Percentiles rank a stretch among this genome's conserved stretches.
phyloP scores from a whole-genome alignment of 1,140 invertebrate species.

The Lordiphosa stackelbergi region DNA sequence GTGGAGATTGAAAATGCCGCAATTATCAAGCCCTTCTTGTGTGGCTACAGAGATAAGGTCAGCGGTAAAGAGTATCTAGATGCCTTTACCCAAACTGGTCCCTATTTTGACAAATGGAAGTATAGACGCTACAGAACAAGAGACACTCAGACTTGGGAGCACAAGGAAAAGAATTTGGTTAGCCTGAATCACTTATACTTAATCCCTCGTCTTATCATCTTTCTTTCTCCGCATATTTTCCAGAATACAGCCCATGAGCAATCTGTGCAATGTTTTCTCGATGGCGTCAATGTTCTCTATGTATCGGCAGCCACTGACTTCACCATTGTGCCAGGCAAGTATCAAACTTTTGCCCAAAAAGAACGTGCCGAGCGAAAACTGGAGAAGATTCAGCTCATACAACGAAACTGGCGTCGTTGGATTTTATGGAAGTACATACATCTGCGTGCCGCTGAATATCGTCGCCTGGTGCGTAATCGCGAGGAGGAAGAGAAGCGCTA shows the following conservation, averaged over 20 bases:
- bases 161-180: conserved; percentile 61
- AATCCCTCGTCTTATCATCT: neutral
- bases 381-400: conserved; percentile 67
- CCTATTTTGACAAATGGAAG: conserved; percentile 71
- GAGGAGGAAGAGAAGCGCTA: conserved; percentile 44
- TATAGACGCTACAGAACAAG: conserved; percentile 57
- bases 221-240: neutral
- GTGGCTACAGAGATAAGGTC: conserved; percentile 79
- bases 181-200: neutral
- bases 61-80: conserved; percentile 79
- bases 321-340: conserved; percentile 61
- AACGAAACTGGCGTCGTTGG: conserved; percentile 70
- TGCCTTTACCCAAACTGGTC: conserved; percentile 81
- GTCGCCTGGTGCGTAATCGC: conserved; percentile 58
- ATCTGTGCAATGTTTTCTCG: conserved; percentile 65
- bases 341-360: conserved; percentile 65
- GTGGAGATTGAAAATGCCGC: conserved; percentile 79
- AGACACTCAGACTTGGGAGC: conserved; percentile 71
- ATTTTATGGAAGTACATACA: conserved; percentile 70
- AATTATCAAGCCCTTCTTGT: conserved; percentile 80
- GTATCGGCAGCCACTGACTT: conserved; percentile 52
- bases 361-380: conserved; percentile 51
- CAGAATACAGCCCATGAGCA: conserved; percentile 71
- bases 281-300: conserved; percentile 63
- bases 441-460: conserved; percentile 73